Evolutionary conservation across 92 coral and sea anemone species (phyloP).

Genomic region (Actinernus sp.): DNA sequence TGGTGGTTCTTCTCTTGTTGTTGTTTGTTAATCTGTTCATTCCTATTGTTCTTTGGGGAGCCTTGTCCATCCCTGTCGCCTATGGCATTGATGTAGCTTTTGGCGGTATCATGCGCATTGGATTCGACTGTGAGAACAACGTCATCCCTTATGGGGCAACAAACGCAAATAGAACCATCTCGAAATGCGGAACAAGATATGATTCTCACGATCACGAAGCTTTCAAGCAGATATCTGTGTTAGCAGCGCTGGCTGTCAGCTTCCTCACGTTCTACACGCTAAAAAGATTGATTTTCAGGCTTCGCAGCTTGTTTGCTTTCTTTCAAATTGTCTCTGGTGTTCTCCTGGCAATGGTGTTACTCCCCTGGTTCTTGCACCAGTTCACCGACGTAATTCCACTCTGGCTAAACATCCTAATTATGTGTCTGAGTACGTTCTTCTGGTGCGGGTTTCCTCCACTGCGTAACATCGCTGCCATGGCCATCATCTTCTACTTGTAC

Average conservation of each 20-base stretch:
- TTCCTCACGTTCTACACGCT: conserved; percentile 20
- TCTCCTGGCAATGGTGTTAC: conserved; percentile 41
- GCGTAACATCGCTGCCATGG: conserved; percentile 69
- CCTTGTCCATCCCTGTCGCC: conserved; percentile 70
- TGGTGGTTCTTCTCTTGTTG: conserved; percentile 42
- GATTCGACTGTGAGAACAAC: conserved; percentile 56
- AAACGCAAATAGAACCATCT: conserved; percentile 12
- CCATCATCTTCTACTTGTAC: conserved; percentile 64
- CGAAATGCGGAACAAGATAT: conserved; percentile 20
- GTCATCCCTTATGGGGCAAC: neutral
- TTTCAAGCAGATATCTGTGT: conserved; percentile 35
- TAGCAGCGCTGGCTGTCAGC: conserved; percentile 35
- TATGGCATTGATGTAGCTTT: conserved; percentile 75
- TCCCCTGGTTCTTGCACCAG: conserved; percentile 88
- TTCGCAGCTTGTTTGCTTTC: conserved; percentile 15
- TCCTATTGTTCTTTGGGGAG: conserved; percentile 72
- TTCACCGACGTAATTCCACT: conserved; percentile 57
- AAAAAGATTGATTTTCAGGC: conserved; percentile 5
- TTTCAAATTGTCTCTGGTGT: conserved; percentile 55
- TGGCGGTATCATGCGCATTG: conserved; percentile 68
- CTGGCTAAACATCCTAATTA: conserved; percentile 59
- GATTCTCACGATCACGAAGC: conserved; percentile 41
- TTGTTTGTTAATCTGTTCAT: conserved; percentile 70
- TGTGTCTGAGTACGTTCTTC: conserved; percentile 71
- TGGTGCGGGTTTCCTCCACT: conserved; percentile 91